A percentile compares a stretch with the other conserved stretches of the same genome.
phyloP scores from a whole-genome alignment of 2,888 invertebrate genomes.

The Trisateles emortualis region DNA sequence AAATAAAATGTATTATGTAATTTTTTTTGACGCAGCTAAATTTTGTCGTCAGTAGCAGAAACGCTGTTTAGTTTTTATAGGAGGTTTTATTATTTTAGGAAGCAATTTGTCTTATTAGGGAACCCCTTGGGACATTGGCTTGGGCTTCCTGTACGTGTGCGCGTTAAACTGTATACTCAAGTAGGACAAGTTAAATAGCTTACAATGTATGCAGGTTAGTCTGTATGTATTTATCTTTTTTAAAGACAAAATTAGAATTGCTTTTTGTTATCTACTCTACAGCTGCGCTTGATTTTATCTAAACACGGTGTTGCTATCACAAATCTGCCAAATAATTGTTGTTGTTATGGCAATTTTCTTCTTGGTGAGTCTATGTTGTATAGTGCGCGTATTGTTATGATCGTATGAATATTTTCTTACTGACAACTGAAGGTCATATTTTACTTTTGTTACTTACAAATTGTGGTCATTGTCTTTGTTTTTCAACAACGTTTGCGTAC shows the following conservation, averaged over 20 bases:
- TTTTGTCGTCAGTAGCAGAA: background rate
- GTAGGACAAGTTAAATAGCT: background rate
- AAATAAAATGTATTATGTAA: background rate
- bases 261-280: no score
- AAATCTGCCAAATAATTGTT: background rate
- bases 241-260: no score
- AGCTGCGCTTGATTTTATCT: no score
- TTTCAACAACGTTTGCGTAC: no score
- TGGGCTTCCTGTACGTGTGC: background rate
- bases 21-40: background rate
- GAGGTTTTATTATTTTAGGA: background rate
- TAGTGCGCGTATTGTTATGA: no score
- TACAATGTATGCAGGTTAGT: background rate
- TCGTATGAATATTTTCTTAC: background rate
- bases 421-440: background rate
- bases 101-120: background rate
- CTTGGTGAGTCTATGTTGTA: no score
- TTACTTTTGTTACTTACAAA: no score
- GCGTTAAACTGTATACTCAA: background rate
- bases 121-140: background rate
- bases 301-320: background rate
- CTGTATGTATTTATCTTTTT: no score
- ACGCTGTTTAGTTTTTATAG: background rate
- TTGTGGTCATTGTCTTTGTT: no score
- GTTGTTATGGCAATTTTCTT: slow-evolving; percentile 1